phyloP scores from a whole-genome alignment of 2,797 vertebrate genomes.

The Florisuga fusca region DNA sequence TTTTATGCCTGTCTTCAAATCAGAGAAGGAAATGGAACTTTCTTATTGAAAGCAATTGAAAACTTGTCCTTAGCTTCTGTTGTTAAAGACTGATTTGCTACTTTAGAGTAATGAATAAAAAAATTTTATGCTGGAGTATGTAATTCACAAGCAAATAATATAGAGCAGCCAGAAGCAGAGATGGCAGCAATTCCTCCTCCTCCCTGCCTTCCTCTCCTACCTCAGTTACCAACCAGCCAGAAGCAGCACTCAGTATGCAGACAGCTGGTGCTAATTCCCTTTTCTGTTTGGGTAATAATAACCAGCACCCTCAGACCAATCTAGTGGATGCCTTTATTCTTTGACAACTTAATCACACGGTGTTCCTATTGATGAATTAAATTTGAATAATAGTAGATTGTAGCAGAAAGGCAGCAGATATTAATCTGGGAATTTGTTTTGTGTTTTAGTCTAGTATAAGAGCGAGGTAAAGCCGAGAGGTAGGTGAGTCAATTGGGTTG shows the following conservation, averaged over 20 bases:
- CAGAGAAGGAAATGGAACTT: background rate
- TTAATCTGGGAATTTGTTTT: background rate
- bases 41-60: background rate
- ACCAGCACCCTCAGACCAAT: background rate
- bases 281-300: background rate
- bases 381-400: background rate
- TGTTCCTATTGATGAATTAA: background rate
- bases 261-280: background rate
- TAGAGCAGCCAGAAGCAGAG: background rate
- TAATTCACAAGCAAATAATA: background rate
- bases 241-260: background rate
- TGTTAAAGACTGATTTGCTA: background rate
- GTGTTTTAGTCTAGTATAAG: background rate
- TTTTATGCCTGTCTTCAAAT: conserved; percentile 36
- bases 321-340: background rate
- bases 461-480: background rate
- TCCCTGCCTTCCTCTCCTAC: background rate
- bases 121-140: background rate
- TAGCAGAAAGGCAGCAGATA: background rate
- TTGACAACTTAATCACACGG: background rate
- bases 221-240: background rate
- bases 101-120: background rate
- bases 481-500: background rate
- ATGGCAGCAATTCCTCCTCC: background rate
- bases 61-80: background rate